Evolutionary conservation across 1,140 invertebrate species (phyloP).

Genomic region (Ceratitis capitata): DNA sequence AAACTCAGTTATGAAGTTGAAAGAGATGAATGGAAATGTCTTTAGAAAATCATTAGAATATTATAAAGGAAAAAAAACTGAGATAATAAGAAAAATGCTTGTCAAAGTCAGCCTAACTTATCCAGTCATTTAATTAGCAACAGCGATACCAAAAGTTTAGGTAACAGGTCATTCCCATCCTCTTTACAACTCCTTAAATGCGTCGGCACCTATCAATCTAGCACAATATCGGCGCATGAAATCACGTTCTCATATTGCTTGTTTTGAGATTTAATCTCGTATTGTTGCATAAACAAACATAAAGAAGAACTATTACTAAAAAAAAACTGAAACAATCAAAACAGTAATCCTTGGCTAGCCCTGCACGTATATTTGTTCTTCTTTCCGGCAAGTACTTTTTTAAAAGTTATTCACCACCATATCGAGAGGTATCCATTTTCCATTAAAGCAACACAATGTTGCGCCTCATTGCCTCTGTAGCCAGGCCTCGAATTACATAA

Average conservation of each 20-base stretch:
- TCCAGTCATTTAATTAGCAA: neutral
- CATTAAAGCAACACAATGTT: neutral
- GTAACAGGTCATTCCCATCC: neutral
- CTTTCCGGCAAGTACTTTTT: neutral
- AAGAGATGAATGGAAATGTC: no score
- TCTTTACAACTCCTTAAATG: neutral
- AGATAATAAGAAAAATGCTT: no score
- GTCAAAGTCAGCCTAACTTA: no score
- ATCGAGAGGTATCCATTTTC: neutral
- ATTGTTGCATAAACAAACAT: neutral
- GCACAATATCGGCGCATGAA: neutral
- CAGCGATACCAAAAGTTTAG: neutral
- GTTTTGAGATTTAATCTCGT: conserved; percentile 20
- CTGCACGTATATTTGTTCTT: neutral
- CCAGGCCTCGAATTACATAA: conserved; percentile 1
- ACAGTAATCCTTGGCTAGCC: neutral
- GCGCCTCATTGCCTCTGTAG: neutral
- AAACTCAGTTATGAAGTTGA: no score
- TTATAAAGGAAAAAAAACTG: no score
- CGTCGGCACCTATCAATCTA: neutral
- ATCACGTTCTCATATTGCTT: conserved; percentile 19
- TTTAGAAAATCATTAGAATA: no score
- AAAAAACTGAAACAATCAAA: neutral
- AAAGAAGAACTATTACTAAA: neutral
- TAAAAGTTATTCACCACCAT: neutral